phyloP scores from a whole-genome alignment of 2,113 vertebrate genomes.

The Menura novaehollandiae region DNA sequence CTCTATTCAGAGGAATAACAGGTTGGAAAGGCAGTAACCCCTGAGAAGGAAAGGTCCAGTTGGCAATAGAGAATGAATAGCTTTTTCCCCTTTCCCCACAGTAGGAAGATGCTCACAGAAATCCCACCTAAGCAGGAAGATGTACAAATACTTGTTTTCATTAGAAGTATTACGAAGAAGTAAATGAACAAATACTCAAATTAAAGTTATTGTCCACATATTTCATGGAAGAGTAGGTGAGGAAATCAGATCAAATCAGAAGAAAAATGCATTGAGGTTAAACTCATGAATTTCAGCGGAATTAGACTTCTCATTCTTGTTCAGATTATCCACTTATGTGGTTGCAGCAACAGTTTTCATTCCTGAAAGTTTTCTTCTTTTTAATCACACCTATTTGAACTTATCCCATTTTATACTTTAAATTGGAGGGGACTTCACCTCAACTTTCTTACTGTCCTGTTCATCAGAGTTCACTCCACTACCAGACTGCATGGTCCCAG shows the following conservation, averaged over 20 bases:
- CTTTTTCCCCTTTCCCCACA: not conserved
- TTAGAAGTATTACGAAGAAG: not conserved
- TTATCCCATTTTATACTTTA: not conserved
- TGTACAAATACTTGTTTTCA: not conserved
- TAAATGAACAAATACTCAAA: not conserved
- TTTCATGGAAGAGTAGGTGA: not conserved
- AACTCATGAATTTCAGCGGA: not conserved
- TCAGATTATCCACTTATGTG: not conserved
- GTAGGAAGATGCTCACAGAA: not conserved
- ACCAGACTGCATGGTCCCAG: not conserved
- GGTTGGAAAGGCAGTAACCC: not conserved
- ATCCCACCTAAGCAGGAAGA: not conserved
- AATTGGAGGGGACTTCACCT: not conserved
- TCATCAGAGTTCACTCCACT: not conserved
- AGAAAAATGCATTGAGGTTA: not conserved
- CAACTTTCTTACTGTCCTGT: not conserved
- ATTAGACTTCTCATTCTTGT: not conserved
- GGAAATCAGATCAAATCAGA: not conserved
- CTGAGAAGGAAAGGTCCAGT: not conserved
- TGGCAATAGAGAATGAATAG: not conserved
- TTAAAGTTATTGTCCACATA: not conserved
- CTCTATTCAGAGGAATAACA: not conserved
- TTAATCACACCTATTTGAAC: not conserved
- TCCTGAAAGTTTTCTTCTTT: not conserved
- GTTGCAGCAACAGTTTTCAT: not conserved